These are phyloP conservation scores for Mionectes olivaceus DNA, from an alignment of 2,797 vertebrate species.

Conservation along the genomic window DNA sequence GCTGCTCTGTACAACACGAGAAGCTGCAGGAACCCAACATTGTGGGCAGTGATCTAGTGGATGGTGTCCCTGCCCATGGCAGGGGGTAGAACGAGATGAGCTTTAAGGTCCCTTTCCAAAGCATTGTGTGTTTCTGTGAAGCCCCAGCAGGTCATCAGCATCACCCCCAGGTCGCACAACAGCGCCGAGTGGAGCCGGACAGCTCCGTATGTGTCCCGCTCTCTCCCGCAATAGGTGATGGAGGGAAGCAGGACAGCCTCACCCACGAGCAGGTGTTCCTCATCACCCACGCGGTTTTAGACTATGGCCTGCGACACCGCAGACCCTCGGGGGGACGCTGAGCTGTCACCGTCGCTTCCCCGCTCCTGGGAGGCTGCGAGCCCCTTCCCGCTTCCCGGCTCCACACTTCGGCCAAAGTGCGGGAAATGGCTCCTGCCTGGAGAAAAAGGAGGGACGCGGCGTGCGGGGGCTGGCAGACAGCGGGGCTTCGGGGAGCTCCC, in stretches of 20 bases:
- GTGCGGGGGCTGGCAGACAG: too few relatives aligned
- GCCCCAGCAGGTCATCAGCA: background rate
- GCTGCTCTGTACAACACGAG: background rate
- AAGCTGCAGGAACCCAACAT: background rate
- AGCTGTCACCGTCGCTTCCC: background rate
- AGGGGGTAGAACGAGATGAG: background rate
- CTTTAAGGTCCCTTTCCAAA: background rate
- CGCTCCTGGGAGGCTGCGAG: too few relatives aligned
- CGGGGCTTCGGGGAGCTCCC: background rate
- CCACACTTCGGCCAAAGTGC: background rate
- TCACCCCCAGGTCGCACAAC: background rate
- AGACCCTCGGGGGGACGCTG: background rate
- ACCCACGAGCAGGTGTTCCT: background rate
- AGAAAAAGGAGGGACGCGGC: accelerated
- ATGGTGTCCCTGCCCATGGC: background rate
- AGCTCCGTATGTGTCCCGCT: accelerated
- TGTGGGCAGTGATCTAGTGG: accelerated
- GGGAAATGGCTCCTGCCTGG: background rate
- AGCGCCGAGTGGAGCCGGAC: background rate
- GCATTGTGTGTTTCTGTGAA: background rate
- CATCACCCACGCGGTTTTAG: accelerated
- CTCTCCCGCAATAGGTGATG: accelerated
- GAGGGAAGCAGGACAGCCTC: background rate
- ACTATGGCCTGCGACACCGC: background rate
- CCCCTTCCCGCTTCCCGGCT: background rate